Conservation (phyloP, 1,140 invertebrate species). For the Zaprionus kolodkinae region DNA sequence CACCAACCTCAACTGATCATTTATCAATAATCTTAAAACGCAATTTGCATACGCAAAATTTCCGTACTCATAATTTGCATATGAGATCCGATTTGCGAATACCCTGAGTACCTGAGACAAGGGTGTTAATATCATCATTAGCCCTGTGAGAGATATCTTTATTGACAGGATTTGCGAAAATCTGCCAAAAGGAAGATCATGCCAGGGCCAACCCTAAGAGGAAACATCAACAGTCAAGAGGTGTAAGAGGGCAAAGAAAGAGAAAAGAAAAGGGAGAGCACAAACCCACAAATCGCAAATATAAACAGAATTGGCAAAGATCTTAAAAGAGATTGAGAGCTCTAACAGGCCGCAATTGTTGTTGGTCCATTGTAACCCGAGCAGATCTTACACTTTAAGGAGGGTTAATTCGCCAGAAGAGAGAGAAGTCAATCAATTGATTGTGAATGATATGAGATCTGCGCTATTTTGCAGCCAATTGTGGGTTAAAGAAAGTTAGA, state of each 20-base stretch:
- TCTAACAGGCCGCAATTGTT: conserved; percentile 28
- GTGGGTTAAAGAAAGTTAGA: not conserved
- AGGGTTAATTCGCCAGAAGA: conserved; percentile 3
- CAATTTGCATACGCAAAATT: conserved; percentile 55
- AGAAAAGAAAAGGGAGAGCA: not conserved
- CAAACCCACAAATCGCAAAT: conserved; percentile 66
- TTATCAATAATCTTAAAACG: conserved; percentile 51
- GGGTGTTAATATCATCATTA: conserved; percentile 74
- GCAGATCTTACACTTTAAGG: conserved; percentile 3
- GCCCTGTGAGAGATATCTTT: conserved; percentile 41
- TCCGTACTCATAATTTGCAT: conserved; percentile 62
- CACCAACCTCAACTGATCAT: conserved; percentile 22
- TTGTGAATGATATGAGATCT: conserved; percentile 37
- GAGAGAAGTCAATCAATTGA: conserved; percentile 44
- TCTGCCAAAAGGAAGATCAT: conserved; percentile 33
- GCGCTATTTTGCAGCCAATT: conserved; percentile 32
- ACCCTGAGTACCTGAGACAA: conserved; percentile 10
- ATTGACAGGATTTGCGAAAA: conserved; percentile 49
- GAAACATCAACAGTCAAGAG: conserved; percentile 57
- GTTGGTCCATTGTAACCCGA: not conserved
- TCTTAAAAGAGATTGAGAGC: not conserved
- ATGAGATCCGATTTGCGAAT: conserved; percentile 12
- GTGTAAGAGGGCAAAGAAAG: not conserved
- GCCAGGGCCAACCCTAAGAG: conserved; percentile 18
- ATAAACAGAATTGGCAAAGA: conserved; percentile 58